These are phyloP conservation scores for Sebastes itinus DNA, from an alignment of 2,797 vertebrate genomes.

Conservation along the genomic window DNA sequence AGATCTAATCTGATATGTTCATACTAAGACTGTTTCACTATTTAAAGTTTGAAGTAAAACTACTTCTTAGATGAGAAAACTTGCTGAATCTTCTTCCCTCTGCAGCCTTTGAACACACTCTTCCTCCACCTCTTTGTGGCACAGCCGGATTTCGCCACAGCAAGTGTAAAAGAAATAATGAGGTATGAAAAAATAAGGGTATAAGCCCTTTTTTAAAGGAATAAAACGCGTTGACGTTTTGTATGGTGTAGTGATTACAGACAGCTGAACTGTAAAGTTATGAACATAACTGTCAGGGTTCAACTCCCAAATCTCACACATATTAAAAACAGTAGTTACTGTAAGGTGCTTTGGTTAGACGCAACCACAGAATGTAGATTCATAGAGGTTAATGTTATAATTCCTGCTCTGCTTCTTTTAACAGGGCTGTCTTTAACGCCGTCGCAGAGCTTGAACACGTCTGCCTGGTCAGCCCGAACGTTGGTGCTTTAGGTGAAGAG, in stretches of 20 bases:
- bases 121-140: constrained; percentile 94
- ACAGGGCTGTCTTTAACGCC: constrained; percentile 86
- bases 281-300: background rate
- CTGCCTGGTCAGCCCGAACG: constrained; percentile 83
- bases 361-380: background rate
- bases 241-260: background rate
- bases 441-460: constrained; percentile 88
- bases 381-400: background rate
- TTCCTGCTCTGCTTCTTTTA: background rate
- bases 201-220: background rate
- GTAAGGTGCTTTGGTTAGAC: background rate
- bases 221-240: background rate
- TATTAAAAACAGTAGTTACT: background rate
- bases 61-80: background rate
- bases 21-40: background rate
- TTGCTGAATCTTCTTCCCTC: background rate
- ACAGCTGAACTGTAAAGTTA: background rate
- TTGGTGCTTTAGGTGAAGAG: constrained; percentile 82
- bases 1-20: background rate
- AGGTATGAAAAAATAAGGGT: constrained; percentile 77
- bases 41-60: background rate
- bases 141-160: constrained; percentile 68
- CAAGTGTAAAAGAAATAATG: constrained; percentile 84
- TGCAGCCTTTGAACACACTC: constrained; percentile 90
- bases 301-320: background rate